Conservation (phyloP, 2,797 vertebrate species). For the Syndactyla subalaris region DNA sequence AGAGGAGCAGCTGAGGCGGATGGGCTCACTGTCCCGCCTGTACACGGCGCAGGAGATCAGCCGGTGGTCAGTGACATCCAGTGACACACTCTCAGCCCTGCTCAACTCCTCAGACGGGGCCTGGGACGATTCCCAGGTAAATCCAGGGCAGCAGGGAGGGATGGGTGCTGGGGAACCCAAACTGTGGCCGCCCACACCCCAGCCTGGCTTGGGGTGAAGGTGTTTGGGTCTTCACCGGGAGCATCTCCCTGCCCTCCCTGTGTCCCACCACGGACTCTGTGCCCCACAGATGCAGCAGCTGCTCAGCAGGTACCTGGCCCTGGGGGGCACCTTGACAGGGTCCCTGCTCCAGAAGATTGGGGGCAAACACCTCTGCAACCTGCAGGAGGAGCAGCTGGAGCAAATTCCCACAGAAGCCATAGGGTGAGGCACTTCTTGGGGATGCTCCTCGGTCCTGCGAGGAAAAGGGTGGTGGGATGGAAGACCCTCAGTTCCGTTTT, state of each 20-base stretch:
- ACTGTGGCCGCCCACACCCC: fast-evolving
- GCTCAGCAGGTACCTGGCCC: conserved; percentile 46
- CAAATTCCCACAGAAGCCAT: conserved; percentile 11
- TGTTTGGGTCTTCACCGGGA: fast-evolving
- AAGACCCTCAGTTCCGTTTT: fast-evolving
- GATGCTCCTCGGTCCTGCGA: neutral
- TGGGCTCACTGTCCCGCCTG: neutral
- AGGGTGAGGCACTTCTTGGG: fast-evolving
- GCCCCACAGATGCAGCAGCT: conserved; percentile 38
- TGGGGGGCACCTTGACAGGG: conserved; percentile 27
- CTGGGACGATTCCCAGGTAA: conserved; percentile 48
- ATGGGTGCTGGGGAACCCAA: neutral
- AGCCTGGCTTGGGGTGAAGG: fast-evolving
- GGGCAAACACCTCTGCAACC: conserved; percentile 46
- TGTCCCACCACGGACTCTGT: fast-evolving
- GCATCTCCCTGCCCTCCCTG: neutral
- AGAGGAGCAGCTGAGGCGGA: conserved; percentile 37
- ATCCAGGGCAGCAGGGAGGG: fast-evolving
- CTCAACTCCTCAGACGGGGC: fast-evolving
- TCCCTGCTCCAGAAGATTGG: conserved; percentile 24
- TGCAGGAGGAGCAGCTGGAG: conserved; percentile 55
- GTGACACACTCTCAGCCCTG: conserved; percentile 4
- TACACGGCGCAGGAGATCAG: conserved; percentile 42
- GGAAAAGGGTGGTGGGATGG: neutral
- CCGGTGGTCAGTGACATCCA: conserved; percentile 46